phyloP scores from a whole-genome alignment of 2,113 vertebrate genomes.

The Cryptomyrus ogoouensis region DNA sequence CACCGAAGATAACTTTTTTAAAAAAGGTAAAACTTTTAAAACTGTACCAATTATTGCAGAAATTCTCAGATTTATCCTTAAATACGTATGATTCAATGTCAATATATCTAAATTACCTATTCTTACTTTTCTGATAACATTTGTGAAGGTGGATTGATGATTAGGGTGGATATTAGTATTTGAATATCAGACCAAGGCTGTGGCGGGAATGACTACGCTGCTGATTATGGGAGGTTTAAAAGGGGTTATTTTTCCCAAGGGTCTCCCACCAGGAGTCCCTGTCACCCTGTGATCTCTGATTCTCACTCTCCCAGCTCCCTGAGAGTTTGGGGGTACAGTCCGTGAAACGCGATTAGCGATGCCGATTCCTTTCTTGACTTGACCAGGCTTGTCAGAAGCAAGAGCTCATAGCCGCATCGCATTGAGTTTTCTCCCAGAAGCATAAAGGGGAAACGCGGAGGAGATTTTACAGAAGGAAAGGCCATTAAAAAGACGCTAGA shows the following conservation, averaged over 20 bases:
- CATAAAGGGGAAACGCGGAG: slow-evolving; percentile 12
- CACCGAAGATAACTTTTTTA: background rate
- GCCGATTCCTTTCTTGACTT: slow-evolving; percentile 21
- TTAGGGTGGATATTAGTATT: background rate
- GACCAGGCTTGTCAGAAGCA: slow-evolving; percentile 28
- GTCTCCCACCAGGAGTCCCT: background rate
- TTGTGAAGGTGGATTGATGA: background rate
- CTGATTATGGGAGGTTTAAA: background rate
- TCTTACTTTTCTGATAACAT: background rate
- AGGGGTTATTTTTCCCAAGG: slow-evolving; percentile 11
- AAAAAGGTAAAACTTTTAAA: background rate
- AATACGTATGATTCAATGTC: background rate
- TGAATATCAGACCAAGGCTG: background rate
- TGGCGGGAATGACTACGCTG: background rate
- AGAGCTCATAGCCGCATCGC: slow-evolving; percentile 20
- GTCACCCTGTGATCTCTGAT: slow-evolving; percentile 17
- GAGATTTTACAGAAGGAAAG: slow-evolving; percentile 5
- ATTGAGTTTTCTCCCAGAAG: slow-evolving; percentile 12
- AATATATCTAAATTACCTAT: background rate
- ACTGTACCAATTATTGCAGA: background rate
- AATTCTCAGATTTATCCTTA: background rate
- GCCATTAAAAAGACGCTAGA: slow-evolving; percentile 17
- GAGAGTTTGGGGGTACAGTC: slow-evolving; percentile 17
- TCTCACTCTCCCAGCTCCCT: slow-evolving; percentile 7
- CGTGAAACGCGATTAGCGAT: slow-evolving; percentile 31